Conservation (phyloP, 2,113 vertebrate genomes). For the Monopterus albus region DNA sequence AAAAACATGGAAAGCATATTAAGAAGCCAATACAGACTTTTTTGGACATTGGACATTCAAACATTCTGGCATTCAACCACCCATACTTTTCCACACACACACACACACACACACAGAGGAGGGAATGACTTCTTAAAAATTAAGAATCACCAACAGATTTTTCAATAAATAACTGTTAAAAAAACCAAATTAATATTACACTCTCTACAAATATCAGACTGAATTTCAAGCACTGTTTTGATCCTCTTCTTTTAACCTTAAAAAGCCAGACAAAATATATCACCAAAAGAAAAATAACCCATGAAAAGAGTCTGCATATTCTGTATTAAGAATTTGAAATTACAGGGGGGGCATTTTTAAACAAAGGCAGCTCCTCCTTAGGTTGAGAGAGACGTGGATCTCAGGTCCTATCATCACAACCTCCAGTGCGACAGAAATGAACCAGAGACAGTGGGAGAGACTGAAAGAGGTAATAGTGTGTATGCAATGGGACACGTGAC, state of each 20-base stretch:
- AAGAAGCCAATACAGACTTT: slow-evolving; percentile 72
- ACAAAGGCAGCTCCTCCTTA: slow-evolving; percentile 66
- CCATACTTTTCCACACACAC: slow-evolving; percentile 32
- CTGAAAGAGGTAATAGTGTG: slow-evolving; percentile 45
- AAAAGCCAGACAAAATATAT: slow-evolving; percentile 53
- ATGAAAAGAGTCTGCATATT: slow-evolving; percentile 78
- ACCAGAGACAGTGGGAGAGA: slow-evolving; percentile 50
- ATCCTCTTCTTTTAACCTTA: slow-evolving; percentile 56
- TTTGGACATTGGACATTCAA: slow-evolving; percentile 56
- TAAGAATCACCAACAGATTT: slow-evolving; percentile 58
- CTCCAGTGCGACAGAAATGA: slow-evolving; percentile 50
- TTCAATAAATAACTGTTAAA: slow-evolving; percentile 80
- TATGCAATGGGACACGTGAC: no score
- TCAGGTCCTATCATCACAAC: slow-evolving; percentile 58
- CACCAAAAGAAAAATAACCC: slow-evolving; percentile 50
- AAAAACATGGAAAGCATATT: slow-evolving; percentile 72
- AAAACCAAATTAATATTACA: slow-evolving; percentile 74
- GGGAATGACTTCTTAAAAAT: slow-evolving; percentile 71
- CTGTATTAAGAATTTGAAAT: slow-evolving; percentile 39
- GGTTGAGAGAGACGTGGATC: slow-evolving; percentile 53
- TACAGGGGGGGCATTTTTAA: slow-evolving; percentile 16
- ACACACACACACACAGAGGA: slow-evolving; percentile 14
- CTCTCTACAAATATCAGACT: slow-evolving; percentile 70
- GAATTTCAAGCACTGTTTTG: slow-evolving; percentile 67
- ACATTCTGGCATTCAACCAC: slow-evolving; percentile 59